These are phyloP conservation scores for Forbesichthys agassizii DNA, from an alignment of 2,113 vertebrate genomes.

Conservation along the genomic window DNA sequence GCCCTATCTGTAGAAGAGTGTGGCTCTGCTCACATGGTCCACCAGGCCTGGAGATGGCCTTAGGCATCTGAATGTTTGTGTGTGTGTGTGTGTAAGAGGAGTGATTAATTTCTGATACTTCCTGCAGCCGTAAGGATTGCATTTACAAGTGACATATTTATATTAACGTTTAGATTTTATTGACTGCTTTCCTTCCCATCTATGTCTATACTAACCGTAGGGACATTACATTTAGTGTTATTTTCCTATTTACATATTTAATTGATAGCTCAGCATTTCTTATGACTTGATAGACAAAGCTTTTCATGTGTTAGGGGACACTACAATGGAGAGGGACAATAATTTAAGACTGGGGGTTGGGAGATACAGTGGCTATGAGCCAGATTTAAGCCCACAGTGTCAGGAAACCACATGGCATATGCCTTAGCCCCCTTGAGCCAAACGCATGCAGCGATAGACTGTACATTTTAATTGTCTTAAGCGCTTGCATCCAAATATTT, in stretches of 20 bases:
- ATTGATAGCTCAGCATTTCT: no score
- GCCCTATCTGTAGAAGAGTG: slow-evolving; percentile 77
- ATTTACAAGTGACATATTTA: slow-evolving; percentile 8
- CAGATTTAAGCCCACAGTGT: slow-evolving; percentile 36
- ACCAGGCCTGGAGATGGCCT: slow-evolving; percentile 70
- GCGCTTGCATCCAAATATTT: slow-evolving; percentile 70
- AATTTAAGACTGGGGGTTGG: slow-evolving; percentile 3
- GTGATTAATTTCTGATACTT: slow-evolving; percentile 2
- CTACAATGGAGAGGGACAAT: slow-evolving; percentile 7
- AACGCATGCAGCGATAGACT: slow-evolving; percentile 46
- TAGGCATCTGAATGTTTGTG: slow-evolving; percentile 77
- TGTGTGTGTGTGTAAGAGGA: slow-evolving; percentile 43
- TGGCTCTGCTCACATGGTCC: slow-evolving; percentile 75
- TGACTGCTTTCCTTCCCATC: neutral
- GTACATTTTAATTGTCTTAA: slow-evolving; percentile 68
- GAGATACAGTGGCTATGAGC: slow-evolving; percentile 28
- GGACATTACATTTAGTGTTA: no score
- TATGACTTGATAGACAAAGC: neutral
- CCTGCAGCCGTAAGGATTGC: slow-evolving; percentile 7
- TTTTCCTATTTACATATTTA: neutral
- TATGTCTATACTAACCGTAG: neutral
- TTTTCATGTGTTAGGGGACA: neutral
- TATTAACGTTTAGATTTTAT: slow-evolving; percentile 2
- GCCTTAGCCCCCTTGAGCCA: slow-evolving; percentile 28
- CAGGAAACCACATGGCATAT: slow-evolving; percentile 15